Base-by-base conservation (phyloP, 2,797 vertebrate species). In the Ctenochaetus hawaiiensis region DNA sequence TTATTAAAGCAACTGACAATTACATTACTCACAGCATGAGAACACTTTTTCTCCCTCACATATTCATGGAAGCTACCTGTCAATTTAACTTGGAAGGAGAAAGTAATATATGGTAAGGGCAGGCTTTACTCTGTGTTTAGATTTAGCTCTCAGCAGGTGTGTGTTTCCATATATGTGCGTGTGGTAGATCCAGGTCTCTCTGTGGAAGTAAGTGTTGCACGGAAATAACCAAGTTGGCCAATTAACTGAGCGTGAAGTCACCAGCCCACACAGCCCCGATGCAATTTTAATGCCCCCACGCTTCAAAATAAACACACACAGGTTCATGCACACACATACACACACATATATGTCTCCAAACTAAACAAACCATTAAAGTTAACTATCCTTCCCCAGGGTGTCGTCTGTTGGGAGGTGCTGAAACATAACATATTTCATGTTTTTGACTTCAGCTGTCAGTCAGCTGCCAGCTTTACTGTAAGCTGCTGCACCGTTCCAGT, bases 311-410 rank as follows among this genome's bases (percentile, higher is more conserved):
- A 87, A 87, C 72, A 84, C 86, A 66, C 72, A 49, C 41, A 47
- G 14, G 8, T 34, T 43, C 34, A 44, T 16, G 26, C 37, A 8
- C 48, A 12, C 48, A 54, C 54, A 23, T 26, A 20, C 45, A 64
- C 56, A 83, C 77, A 45, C 64, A 67, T 3, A 13, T 22, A 49
- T 5, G 1, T 48, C 75, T 93, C 89, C 90, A 91, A 92, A 88
- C 81, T 86, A 93, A 94, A 93, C 87, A 93, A 88, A 91, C 82
- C 81, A 89, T 92, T 93, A 90, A 90, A 90, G 80, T 85, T 88
- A 91, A 93, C 89, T 85, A 78, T 84, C 85, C 83, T 74, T 90
- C 79, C 78, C 77, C 48, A 58, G 78, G 60, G 78, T 82, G 72
- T 84, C 20, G 23, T 87, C 72, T 87, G 82, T 85, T 18, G 63